These are phyloP conservation scores for Cephalopholis sonnerati DNA, from an alignment of 2,113 vertebrate species.

Conservation along the genomic window DNA sequence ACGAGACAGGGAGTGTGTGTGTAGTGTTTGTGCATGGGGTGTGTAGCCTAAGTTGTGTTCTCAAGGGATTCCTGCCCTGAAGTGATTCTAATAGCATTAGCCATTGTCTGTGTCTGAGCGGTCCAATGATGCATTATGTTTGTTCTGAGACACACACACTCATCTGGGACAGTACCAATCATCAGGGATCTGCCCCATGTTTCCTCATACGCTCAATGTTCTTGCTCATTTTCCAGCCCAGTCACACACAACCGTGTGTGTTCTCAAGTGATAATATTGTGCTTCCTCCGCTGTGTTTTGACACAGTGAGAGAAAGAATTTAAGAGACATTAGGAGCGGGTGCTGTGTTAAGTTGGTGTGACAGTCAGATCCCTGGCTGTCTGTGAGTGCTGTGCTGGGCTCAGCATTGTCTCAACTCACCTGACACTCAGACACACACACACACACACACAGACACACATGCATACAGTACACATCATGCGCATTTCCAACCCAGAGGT, in stretches of 20 bases:
- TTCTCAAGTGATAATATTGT: constrained; percentile 36
- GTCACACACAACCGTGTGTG: constrained; percentile 26
- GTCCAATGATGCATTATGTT: constrained; percentile 46
- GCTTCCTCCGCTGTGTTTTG: constrained; percentile 34
- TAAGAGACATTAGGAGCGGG: constrained; percentile 6
- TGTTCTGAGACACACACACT: constrained; percentile 13
- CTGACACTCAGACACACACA: constrained; percentile 19
- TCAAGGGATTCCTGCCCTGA: constrained; percentile 34
- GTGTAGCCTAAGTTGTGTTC: constrained; percentile 23
- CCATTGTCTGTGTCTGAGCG: constrained; percentile 47
- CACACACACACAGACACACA: background rate
- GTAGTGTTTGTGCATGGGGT: background rate
- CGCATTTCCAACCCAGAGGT: background rate
- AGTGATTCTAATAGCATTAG: constrained; percentile 51
- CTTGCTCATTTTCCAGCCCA: constrained; percentile 29
- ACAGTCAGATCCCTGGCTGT: constrained; percentile 48
- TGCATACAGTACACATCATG: background rate
- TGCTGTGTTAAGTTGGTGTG: constrained; percentile 49
- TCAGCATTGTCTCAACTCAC: constrained; percentile 50
- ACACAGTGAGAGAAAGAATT: constrained; percentile 29
- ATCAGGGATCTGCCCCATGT: constrained; percentile 31
- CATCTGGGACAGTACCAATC: constrained; percentile 33
- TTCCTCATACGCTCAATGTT: constrained; percentile 34
- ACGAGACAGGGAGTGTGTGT: constrained; percentile 30
- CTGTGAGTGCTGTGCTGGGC: constrained; percentile 29